These are phyloP conservation scores for Rhinoraja longicauda DNA, from an alignment of 2,797 vertebrate species.

Conservation along the genomic window DNA sequence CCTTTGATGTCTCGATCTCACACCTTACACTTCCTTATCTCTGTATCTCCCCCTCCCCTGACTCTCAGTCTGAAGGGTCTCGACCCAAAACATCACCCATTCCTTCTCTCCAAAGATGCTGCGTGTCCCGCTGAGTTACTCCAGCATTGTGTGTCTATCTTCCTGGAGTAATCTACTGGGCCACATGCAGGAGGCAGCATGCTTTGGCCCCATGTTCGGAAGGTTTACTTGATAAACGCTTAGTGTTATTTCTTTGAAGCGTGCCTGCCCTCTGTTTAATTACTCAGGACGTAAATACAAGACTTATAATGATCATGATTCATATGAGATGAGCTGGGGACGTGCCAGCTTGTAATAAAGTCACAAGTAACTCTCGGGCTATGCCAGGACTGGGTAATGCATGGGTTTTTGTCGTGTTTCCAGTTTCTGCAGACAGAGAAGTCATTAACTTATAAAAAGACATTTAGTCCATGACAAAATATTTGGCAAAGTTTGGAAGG, in stretches of 20 bases:
- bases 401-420: not conserved
- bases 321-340: not conserved
- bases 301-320: not conserved
- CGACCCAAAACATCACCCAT: no score
- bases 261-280: not conserved
- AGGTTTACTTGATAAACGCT: not conserved
- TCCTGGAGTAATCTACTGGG: no score
- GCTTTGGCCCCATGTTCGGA: not conserved
- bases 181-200: no score
- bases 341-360: not conserved
- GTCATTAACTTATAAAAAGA: constrained; percentile 2
- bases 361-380: not conserved
- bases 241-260: not conserved
- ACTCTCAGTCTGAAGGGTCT: no score
- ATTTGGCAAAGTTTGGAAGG: not conserved
- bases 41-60: no score
- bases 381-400: not conserved
- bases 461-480: not conserved
- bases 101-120: no score
- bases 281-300: not conserved
- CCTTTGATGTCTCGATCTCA: no score
- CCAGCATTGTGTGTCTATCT: no score
- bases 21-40: no score
- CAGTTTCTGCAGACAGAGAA: not conserved
- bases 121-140: no score